A percentile compares a stretch with the other conserved stretches of the same genome.
phyloP scores from a whole-genome alignment of 2,797 vertebrate genomes.

The Pseudochaenichthys georgianus region DNA sequence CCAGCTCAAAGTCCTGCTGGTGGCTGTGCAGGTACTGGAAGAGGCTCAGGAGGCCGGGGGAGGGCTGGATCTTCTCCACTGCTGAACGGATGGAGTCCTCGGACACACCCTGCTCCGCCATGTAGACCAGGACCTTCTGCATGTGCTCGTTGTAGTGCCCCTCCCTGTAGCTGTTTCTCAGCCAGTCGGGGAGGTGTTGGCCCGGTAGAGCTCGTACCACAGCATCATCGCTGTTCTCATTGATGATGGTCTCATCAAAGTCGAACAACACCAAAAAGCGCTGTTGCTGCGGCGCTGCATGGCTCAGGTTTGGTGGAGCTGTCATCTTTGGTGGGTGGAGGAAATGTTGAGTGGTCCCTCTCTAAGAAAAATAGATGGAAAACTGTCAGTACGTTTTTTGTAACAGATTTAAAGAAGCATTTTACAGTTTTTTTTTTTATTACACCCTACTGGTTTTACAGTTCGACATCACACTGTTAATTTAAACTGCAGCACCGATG shows the following conservation, averaged over 20 bases:
- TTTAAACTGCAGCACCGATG: slow-evolving; percentile 16
- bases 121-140: slow-evolving; percentile 87
- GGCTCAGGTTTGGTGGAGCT: slow-evolving; percentile 24
- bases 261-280: slow-evolving; percentile 92
- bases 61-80: slow-evolving; percentile 88
- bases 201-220: slow-evolving; percentile 84
- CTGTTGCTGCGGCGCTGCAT: slow-evolving; percentile 9
- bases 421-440: neutral
- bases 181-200: slow-evolving; percentile 86
- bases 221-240: slow-evolving; percentile 92
- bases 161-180: slow-evolving; percentile 84
- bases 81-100: slow-evolving; percentile 80
- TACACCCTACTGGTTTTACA: slow-evolving; percentile 3
- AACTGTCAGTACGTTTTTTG: slow-evolving; percentile 3
- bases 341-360: slow-evolving; percentile 20
- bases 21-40: slow-evolving; percentile 88
- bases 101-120: slow-evolving; percentile 90
- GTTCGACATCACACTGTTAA: slow-evolving; percentile 22
- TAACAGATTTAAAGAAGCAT: neutral
- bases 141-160: slow-evolving; percentile 92
- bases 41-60: slow-evolving; percentile 87
- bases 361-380: slow-evolving; percentile 43
- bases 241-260: slow-evolving; percentile 95
- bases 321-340: slow-evolving; percentile 72
- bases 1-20: slow-evolving; percentile 88